These are phyloP conservation scores for Trissoscelio sp. DNA, from an alignment of 2,888 invertebrate genomes.

Conservation along the genomic window DNA sequence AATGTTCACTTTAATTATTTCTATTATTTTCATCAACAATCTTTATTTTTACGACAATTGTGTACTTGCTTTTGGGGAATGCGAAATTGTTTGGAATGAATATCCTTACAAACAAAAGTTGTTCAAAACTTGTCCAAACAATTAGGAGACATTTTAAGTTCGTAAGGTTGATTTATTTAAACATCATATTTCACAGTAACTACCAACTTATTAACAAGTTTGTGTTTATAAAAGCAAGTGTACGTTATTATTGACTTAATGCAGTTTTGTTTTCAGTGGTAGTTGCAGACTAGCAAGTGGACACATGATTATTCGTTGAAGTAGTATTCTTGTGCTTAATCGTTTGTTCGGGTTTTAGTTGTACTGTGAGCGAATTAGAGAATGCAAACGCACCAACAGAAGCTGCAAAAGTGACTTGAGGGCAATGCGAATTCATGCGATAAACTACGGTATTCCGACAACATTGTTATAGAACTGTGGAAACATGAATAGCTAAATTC, in stretches of 20 bases:
- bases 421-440: constrained; percentile 46
- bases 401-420: constrained; percentile 42
- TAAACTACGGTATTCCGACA: constrained; percentile 28
- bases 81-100: too few relatives aligned
- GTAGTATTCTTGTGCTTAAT: constrained; percentile 41
- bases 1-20: too few relatives aligned
- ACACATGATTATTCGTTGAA: constrained; percentile 31
- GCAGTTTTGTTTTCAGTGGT: constrained; percentile 14
- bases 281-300: constrained; percentile 7
- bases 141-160: too few relatives aligned
- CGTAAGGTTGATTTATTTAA: too few relatives aligned
- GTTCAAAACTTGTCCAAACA: too few relatives aligned
- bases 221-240: not conserved
- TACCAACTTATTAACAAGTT: not conserved
- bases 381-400: constrained; percentile 31
- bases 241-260: not conserved
- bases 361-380: constrained; percentile 1
- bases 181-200: too few relatives aligned
- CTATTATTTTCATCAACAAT: too few relatives aligned
- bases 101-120: too few relatives aligned
- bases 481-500: constrained; percentile 16
- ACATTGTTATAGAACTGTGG: constrained; percentile 28
- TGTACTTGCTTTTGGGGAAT: too few relatives aligned
- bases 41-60: too few relatives aligned
- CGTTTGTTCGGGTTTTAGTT: constrained; percentile 44